Percentiles rank a stretch among this genome's conserved stretches.
Evolutionary conservation across 2,797 vertebrate genomes (phyloP).

Genomic region (Varecia variegata): DNA sequence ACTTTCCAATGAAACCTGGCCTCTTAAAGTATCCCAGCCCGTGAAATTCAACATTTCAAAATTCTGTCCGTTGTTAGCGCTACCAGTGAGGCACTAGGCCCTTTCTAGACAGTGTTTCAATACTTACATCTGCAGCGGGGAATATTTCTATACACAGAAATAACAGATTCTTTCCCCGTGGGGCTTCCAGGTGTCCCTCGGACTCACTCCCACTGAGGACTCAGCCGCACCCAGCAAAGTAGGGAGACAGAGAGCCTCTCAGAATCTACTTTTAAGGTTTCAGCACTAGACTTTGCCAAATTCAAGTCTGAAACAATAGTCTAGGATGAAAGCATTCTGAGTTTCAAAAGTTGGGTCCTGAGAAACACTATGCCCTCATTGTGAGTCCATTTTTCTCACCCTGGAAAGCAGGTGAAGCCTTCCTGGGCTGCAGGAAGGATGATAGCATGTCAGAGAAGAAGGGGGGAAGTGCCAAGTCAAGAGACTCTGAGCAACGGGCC

Average conservation of each 20-base stretch:
- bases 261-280: neutral
- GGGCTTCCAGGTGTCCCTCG: neutral
- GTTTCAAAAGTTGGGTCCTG: neutral
- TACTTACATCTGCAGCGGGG: neutral
- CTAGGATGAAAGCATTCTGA: neutral
- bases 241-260: neutral
- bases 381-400: neutral
- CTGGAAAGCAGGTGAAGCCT: neutral
- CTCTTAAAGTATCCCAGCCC: neutral
- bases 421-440: neutral
- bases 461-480: neutral
- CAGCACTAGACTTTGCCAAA: neutral
- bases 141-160: neutral
- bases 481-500: neutral
- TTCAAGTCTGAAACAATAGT: neutral
- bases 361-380: neutral
- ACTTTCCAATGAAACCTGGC: neutral
- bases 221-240: neutral
- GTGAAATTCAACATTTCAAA: neutral
- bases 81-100: neutral
- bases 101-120: neutral
- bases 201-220: neutral
- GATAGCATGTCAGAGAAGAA: neutral
- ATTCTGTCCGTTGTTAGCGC: neutral
- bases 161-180: neutral